Base-by-base conservation (phyloP, 2,113 vertebrate genomes). In the Trachemys scripta region DNA sequence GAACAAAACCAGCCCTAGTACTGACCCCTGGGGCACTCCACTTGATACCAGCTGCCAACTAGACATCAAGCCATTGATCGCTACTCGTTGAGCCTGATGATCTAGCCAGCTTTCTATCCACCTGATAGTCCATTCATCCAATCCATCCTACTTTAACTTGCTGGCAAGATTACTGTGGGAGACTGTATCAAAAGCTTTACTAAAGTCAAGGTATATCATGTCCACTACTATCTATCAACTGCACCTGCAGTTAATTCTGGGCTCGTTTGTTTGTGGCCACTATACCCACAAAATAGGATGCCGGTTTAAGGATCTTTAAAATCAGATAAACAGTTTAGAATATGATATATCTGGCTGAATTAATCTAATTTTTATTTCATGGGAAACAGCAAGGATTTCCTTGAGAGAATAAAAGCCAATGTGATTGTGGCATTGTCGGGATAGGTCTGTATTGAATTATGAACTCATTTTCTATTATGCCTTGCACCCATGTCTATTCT, bases 401-500 rank as follows among this genome's bases (percentile, higher is more conserved):
- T 31, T 85, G 31, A 91, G 85, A 95, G 62, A 93, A 90, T 50
- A 79, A 84, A 10, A 93, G 76, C 62, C 53, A 45, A 8, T 76
- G 38, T 76, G 42, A 45, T 76, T 76, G 24, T 11, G 24, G 47
- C 42, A 47, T 5, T 62, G 49, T 2, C 0, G 0, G 12, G 14
- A 82, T 93, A 91, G 92, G 86, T 84, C 53, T 62, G 24, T n/a
- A n/a, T 4, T n/a, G 8, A 88, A 86, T 59, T 90, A 87, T 57
- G 83, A 93, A 96, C 93, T 94, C 42, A 27, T 88, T 75, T 92
- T 65, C 27, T 14, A 90, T 80, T 82, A 90, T 88, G 57, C n/a
- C 95, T 96, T 10, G 76, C 84, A 88, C 86, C 87, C 85, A 89
- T 50, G 42, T 13, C 72, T 76, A 14, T 27, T 14, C 8, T 76